Base-by-base conservation (phyloP, 2,888 invertebrate species). In the Celastrina argiolus region DNA sequence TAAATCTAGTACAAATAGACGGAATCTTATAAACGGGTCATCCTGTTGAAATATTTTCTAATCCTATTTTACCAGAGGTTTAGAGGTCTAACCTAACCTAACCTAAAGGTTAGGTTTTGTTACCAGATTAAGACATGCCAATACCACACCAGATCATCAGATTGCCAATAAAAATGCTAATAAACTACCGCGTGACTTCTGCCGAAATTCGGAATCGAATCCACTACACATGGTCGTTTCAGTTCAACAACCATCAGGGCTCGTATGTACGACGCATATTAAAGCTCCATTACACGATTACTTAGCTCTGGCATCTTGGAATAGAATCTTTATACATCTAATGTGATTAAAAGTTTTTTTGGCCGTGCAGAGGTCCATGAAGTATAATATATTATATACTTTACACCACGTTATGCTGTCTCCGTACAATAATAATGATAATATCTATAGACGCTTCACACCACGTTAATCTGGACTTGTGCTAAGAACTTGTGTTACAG, bases 161-260 rank as follows among this genome's bases (percentile, higher is more conserved):
- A 31, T 58, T n/a, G 31, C 31, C 58, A 34, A 58, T 58, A 58
- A 58, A 58, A 58, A 58, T 58, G 58, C 58, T 34, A 58, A 58
- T 58, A 34, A n/a, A 31, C 58, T n/a, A 28, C 16, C 8, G 26
- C 51, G 22, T 51, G 12, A 14, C 12, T 56, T 18, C 12, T 8
- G 56, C 18, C 34, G 12, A 31, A 59, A 34, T 34, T 18, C 36
- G 18, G 34, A 16, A 4, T 59, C 59, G 8, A 36, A 36, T 36
- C 10, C 12, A 34, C 59, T 36, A 10, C 10, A n/a, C 16, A 14
- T 16, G 4, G n/a, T 16, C 16, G 14, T 31, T 31, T 34, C 16
- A 18, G 59, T 36, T 5, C 18, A 36, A 59, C 31, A 34, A 36
- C 18, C 7, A 18, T 6, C 16, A 4, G 12, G 10, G 45, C 10